Conservation (phyloP, 2,113 vertebrate genomes). For the Bubalus kerabau region DNA sequence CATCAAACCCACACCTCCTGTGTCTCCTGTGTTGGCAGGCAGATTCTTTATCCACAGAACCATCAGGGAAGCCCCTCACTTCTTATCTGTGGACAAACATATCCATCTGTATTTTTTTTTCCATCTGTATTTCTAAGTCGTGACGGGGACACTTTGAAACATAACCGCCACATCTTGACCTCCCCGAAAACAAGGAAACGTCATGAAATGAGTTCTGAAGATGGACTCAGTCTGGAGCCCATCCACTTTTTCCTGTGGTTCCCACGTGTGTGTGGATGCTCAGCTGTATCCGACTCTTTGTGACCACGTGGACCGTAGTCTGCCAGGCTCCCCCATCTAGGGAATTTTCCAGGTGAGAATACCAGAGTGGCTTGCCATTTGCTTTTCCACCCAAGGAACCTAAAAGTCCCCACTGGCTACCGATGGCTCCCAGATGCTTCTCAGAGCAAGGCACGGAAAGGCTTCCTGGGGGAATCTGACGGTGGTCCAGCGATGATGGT, state of each 20-base stretch:
- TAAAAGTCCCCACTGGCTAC: neutral
- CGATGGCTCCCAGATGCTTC: neutral
- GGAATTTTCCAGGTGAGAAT: neutral
- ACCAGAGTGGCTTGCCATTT: neutral
- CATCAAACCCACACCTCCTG: too few relatives aligned
- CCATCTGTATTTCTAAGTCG: neutral
- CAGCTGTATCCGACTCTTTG: too few relatives aligned
- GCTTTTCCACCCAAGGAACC: neutral
- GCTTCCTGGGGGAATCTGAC: neutral
- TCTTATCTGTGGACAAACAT: too few relatives aligned
- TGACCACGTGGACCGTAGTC: too few relatives aligned
- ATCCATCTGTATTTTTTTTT: neutral
- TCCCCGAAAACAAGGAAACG: too few relatives aligned
- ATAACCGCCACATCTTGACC: neutral
- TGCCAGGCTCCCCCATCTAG: rapidly evolving
- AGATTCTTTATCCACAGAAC: too few relatives aligned
- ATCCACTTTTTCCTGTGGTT: too few relatives aligned
- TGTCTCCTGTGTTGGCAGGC: too few relatives aligned
- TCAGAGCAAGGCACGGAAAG: rapidly evolving
- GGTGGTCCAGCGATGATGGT: rapidly evolving
- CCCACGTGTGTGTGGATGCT: too few relatives aligned
- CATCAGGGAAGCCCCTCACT: too few relatives aligned
- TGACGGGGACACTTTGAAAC: neutral
- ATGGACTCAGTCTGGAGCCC: too few relatives aligned
- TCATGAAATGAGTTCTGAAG: too few relatives aligned